Base-by-base conservation (phyloP, 2,113 vertebrate genomes). In the Larimichthys crocea region DNA sequence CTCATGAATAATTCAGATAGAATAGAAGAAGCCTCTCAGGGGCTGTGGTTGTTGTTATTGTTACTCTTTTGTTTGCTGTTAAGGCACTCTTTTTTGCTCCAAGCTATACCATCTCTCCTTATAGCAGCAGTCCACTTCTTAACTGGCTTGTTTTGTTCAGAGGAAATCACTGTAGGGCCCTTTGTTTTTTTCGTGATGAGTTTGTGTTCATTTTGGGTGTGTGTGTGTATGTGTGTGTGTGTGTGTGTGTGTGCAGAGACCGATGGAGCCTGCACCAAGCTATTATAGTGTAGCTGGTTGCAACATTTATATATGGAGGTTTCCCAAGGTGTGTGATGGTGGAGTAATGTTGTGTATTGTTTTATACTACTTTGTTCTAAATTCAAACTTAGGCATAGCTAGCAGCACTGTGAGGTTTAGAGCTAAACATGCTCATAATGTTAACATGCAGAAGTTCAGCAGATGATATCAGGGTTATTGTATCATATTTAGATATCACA, bases 1-100 rank as follows among this genome's bases (percentile, higher is more conserved):
- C 52, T 76, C 16, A 86, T 92, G 82, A 87, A 89, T 91, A 87
- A 91, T 89, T 89, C 78, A 90, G 66, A 19, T 59, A 5, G 42
- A 42, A 64, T 48, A 66, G 63, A 72, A 57, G 48, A 62, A 71
- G 56, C 60, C 66, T 88, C 84, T 74, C 59, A 9, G 64, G 81
- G 72, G 70, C 67, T 68, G 73, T 10, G 46, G 14, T 71, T 89
- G 83, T 78, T 91, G 73, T 86, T 88, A 85, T 85, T 87, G 74
- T 84, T 84, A 44, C 65, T 60, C 72, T 88, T 86, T 82, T 74
- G 59, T 86, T 89, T 86, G 59, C 50, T 8, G 40, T 76, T 85
- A 77, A 56, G 60, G 76, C 57, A 72, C 55, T 78, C n/a, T 24
- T 67, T 52, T 62, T 57, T 9, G 78, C 62, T 65, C 64, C 22